These are phyloP conservation scores for Rhodophaea formosa DNA, from an alignment of 2,888 invertebrate species.

Conservation along the genomic window DNA sequence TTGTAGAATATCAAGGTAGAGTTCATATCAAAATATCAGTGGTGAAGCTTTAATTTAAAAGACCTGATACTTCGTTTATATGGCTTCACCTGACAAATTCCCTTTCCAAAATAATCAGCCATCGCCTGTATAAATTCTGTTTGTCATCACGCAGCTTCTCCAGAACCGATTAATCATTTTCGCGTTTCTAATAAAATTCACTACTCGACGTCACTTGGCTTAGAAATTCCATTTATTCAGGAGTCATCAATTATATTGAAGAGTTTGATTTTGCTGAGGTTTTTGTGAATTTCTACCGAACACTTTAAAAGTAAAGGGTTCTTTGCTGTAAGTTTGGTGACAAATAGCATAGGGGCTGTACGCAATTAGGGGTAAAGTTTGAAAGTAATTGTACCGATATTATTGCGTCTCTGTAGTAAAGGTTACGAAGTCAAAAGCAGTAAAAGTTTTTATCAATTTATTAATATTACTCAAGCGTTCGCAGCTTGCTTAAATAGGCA, in stretches of 20 bases:
- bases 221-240: constrained; percentile 48
- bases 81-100: too few species aligned
- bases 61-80: too few species aligned
- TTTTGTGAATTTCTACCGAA: too few species aligned
- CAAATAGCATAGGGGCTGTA: neutral
- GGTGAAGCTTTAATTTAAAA: too few species aligned
- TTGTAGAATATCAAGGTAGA: too few species aligned
- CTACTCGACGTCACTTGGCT: constrained; percentile 37
- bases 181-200: constrained; percentile 39
- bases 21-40: too few species aligned
- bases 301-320: too few species aligned
- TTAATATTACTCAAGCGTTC: too few species aligned
- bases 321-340: constrained; percentile 20
- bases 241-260: constrained; percentile 58
- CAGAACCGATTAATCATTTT: constrained; percentile 47
- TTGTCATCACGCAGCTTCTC: constrained; percentile 35
- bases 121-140: constrained; percentile 31
- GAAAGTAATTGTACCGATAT: neutral
- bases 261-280: constrained; percentile 37
- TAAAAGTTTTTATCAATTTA: too few species aligned
- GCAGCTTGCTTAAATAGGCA: too few species aligned
- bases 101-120: neutral
- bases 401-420: too few species aligned
- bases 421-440: too few species aligned
- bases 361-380: neutral